Evolutionary conservation across 2,888 invertebrate genomes (phyloP), one percentile per base, ranked within the genome.

Genomic region (Argyresthia albistria): DNA sequence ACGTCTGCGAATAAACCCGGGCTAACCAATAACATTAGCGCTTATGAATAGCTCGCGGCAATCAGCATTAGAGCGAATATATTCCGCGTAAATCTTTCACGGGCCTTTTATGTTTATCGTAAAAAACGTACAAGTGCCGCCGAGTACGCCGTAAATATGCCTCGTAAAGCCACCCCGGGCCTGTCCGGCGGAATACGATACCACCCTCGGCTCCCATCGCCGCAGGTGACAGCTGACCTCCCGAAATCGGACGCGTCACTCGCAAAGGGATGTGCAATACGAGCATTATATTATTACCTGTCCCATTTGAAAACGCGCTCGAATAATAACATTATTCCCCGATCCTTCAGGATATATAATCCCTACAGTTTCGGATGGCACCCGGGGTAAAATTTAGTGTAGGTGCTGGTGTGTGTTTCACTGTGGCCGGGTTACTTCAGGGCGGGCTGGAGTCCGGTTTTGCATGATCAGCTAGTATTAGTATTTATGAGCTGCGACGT

Each of bases 101-200:
- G 80, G 78, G 75, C 78, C 76, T 81, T 84, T 86, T 82, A 86
- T 83, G 86, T 82, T 72, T 84, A 82, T 83, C 84, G 81, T 86
- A 84, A 86, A 86, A 84, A 84, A 81, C 78, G 77, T 65, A 62
- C 72, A 70, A 76, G 81, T 79, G 83, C 80, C 80, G 68, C 60
- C 69, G 73, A 73, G 75, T 69, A 73, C 70, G 75, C 76, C 69
- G 75, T 84, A 83, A 84, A 84, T 82, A 80, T 73, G 66, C 67
- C 61, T 78, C 82, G 78, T 82, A 82, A 83, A 82, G 66, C 59
- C 63, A 59, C 55, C 60, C 55, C 50, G 55, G 52, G 42, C 55
- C 54, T 52, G 54, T 25, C 58, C 43, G 54, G 53, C 53, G 11
- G 35, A 35, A 8, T 25, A 8, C 45, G 14, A 16, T 25, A 4